These are phyloP conservation scores for Falco berigora DNA, from an alignment of 2,797 vertebrate genomes.

Conservation along the genomic window DNA sequence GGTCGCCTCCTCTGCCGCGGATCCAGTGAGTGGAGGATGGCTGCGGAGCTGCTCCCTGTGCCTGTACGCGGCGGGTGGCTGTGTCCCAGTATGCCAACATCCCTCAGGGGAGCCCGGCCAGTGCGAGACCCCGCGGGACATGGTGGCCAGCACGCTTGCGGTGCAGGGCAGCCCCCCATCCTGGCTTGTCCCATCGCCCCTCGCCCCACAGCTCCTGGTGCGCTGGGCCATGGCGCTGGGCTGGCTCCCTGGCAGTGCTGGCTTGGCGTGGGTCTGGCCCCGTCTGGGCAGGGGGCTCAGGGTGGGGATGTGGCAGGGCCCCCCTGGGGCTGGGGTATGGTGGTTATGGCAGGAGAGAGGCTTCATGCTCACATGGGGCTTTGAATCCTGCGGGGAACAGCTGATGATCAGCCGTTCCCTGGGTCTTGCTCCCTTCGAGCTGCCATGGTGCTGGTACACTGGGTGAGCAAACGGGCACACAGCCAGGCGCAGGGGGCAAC, in stretches of 20 bases:
- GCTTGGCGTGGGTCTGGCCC: accelerated
- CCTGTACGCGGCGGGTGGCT: not conserved
- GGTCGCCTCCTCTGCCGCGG: not conserved
- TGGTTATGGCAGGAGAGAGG: not conserved
- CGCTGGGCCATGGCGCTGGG: not conserved
- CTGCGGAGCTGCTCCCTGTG: not conserved
- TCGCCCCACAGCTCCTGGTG: not conserved
- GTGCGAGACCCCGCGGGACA: accelerated
- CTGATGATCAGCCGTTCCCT: not conserved
- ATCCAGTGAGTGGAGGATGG: accelerated
- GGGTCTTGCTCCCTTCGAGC: not conserved
- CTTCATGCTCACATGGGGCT: not conserved
- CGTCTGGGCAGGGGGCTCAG: not conserved
- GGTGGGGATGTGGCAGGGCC: not conserved
- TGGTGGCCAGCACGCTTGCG: accelerated
- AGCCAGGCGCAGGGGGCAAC: not conserved
- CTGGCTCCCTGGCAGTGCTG: accelerated
- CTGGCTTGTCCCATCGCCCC: accelerated
- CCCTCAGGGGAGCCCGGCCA: accelerated
- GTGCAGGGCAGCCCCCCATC: not conserved
- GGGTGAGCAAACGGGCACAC: accelerated
- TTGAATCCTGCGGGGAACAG: not conserved
- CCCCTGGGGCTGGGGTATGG: not conserved
- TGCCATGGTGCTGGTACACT: accelerated
- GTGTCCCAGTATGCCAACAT: not conserved